These are phyloP conservation scores for Pyrocephalus nanus DNA, from an alignment of 2,797 vertebrate species.

Conservation along the genomic window DNA sequence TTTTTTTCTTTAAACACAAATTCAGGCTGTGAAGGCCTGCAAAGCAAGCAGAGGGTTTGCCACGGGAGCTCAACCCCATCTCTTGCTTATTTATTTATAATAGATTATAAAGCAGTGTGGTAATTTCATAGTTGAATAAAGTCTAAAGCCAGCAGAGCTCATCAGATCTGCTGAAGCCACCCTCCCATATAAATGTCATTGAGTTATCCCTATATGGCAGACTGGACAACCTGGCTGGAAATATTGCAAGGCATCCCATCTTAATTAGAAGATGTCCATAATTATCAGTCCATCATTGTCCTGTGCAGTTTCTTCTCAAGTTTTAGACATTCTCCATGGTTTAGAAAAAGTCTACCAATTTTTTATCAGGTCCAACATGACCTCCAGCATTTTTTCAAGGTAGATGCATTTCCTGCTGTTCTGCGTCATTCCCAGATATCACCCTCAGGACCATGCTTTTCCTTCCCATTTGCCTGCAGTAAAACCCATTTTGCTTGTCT, in stretches of 20 bases:
- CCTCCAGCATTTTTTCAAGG: not conserved
- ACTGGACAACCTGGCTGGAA: not conserved
- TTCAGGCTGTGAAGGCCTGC: conserved; percentile 46
- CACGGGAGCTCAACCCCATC: conserved; percentile 23
- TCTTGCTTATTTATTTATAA: conserved; percentile 56
- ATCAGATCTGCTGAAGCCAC: not conserved
- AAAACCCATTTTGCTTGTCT: not conserved
- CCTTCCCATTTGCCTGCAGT: not conserved
- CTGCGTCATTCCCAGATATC: not conserved
- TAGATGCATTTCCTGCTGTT: rapidly evolving
- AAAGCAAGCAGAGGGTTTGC: conserved; percentile 47
- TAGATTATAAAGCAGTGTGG: conserved; percentile 45
- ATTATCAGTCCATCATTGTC: not conserved
- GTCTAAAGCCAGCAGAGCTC: not conserved
- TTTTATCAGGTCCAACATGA: not conserved
- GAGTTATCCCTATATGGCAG: not conserved
- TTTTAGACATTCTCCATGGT: not conserved
- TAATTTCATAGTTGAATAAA: conserved; percentile 48
- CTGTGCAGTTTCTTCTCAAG: not conserved
- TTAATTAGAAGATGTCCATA: not conserved
- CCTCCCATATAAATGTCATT: not conserved
- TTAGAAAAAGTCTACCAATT: not conserved
- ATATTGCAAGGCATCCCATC: not conserved
- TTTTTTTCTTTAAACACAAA: conserved; percentile 54
- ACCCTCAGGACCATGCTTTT: not conserved